A percentile compares a stretch with the other conserved stretches of the same genome.
phyloP scores from a whole-genome alignment of 2,797 vertebrate genomes.

The Melanotaenia boesemani region DNA sequence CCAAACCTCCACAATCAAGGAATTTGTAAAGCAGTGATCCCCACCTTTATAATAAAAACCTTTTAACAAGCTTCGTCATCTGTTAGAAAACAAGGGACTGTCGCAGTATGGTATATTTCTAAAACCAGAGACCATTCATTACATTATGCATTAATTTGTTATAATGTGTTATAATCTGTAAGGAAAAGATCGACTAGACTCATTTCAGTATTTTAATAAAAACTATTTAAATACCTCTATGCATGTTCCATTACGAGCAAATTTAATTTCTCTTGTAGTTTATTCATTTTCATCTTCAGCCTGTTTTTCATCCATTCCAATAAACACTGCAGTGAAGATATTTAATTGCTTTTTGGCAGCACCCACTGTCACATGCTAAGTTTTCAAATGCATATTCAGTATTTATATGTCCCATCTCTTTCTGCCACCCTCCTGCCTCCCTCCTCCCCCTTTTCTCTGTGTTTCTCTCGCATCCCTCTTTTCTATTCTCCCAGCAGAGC shows the following conservation, averaged over 20 bases:
- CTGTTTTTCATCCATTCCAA: conserved; percentile 42
- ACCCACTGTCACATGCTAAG: conserved; percentile 40
- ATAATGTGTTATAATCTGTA: conserved; percentile 19
- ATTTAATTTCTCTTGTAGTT: conserved; percentile 27
- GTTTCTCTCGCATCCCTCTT: conserved; percentile 19
- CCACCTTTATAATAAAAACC: conserved; percentile 33
- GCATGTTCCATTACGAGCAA: conserved; percentile 37
- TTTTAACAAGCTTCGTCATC: conserved; percentile 13
- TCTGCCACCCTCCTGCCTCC: conserved; percentile 7
- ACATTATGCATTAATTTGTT: conserved; percentile 25
- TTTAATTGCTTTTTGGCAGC: conserved; percentile 73
- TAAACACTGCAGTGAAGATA: conserved; percentile 41
- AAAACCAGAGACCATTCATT: conserved; percentile 28
- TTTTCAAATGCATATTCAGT: conserved; percentile 58
- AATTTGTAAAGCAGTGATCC: conserved; percentile 54
- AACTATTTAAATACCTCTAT: conserved; percentile 29
- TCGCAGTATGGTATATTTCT: conserved; percentile 21
- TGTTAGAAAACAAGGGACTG: conserved; percentile 34
- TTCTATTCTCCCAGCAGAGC: conserved; percentile 37
- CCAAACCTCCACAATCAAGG: conserved; percentile 31
- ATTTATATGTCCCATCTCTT: conserved; percentile 35
- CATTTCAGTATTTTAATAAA: conserved; percentile 25
- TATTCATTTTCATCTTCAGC: conserved; percentile 25
- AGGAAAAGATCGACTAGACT: conserved; percentile 11
- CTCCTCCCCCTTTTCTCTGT: conserved; percentile 2